Evolutionary conservation across 2,113 vertebrate genomes (phyloP), one percentile per base, ranked within the genome.

Genomic region (Urocitellus parryii): DNA sequence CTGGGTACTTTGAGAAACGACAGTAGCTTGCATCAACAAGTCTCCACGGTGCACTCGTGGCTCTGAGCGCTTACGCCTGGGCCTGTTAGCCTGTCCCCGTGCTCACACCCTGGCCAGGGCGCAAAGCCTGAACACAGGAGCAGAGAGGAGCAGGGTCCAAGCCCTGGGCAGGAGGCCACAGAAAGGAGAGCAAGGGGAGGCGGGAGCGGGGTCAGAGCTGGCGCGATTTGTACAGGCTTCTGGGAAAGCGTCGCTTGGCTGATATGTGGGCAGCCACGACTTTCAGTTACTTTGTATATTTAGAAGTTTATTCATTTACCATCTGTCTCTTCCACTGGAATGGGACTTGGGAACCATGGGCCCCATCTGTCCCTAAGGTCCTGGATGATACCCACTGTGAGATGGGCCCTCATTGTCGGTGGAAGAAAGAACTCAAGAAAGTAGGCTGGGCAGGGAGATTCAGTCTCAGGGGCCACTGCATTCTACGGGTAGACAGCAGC

Each of bases 231-330:
- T 51, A 22, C 0, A 45, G 25, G 4, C 20, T 45, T 68, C 7
- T 2, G n/a, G 63, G 79, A 42, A n/a, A 37, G 22, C 5, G 18
- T 58, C 5, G 0, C 9, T n/a, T 29, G 17, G 16, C 25, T 29
- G 37, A 25, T 3, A 10, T 0, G 3, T 10, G 8, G 29, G 18
- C 5, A 25, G 12, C n/a, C 65, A 0, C 39, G 56, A 9, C 3
- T 14, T 32, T 18, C 14, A 27, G 18, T 56, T 8, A 7, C 53
- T 67, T 39, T 34, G 16, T 73, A 65, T 48, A 58, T 76, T 73
- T 37, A 18, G 37, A 16, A 51, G 37, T 42, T 48, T 48, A 34
- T 51, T 42, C 25, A 70, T 1, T 84, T 51, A 76, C 18, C 9
- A 20, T 53, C 51, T 25, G 34, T 67, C 24, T 93, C 83, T 74